These are phyloP conservation scores for Hafferia zeledoni DNA, from an alignment of 2,797 vertebrate genomes.

Conservation along the genomic window DNA sequence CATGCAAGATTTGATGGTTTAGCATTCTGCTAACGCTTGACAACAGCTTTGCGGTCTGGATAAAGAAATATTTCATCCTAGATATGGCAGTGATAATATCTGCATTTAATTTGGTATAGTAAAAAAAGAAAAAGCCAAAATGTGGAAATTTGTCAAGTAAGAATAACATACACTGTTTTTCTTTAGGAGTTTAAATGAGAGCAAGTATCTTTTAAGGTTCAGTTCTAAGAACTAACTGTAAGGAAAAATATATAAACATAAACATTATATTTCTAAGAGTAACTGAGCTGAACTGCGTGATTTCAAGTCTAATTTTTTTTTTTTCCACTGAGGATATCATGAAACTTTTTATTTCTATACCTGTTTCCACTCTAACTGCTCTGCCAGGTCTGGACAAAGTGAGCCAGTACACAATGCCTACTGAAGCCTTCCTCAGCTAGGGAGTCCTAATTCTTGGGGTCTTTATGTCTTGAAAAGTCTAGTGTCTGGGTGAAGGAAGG, in stretches of 20 bases:
- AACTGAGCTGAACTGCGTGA: background rate
- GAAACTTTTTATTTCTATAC: background rate
- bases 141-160: background rate
- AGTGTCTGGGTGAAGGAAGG: background rate
- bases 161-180: background rate
- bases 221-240: background rate
- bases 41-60: background rate
- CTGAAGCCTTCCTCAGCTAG: accelerated
- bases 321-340: background rate
- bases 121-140: background rate
- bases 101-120: background rate
- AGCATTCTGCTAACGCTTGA: background rate
- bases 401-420: accelerated
- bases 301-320: background rate
- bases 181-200: background rate
- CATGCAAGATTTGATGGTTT: background rate
- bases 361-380: background rate
- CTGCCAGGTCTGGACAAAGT: background rate
- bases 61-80: background rate
- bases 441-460: background rate
- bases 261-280: background rate
- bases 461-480: background rate
- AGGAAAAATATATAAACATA: background rate
- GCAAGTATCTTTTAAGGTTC: background rate
- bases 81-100: background rate